These are phyloP conservation scores for Shinisaurus crocodilurus DNA, from an alignment of 2,113 vertebrate genomes.

Conservation along the genomic window DNA sequence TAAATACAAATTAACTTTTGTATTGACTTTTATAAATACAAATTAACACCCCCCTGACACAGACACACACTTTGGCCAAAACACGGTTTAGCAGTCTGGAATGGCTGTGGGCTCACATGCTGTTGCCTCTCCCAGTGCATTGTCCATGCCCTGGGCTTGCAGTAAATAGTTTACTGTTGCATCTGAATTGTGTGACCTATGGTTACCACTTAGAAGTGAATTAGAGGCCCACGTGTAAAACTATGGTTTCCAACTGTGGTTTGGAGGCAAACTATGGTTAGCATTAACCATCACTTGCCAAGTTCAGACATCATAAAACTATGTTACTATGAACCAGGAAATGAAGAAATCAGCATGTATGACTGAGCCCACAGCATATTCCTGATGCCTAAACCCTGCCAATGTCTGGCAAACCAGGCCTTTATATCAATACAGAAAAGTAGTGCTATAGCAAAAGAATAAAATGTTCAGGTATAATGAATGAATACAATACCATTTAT, in stretches of 20 bases:
- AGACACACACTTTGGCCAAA: neutral
- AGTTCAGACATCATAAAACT: neutral
- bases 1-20: neutral
- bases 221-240: neutral
- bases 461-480: neutral
- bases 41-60: neutral
- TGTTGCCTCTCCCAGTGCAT: neutral
- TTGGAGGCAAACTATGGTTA: neutral
- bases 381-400: neutral
- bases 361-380: neutral
- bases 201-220: neutral
- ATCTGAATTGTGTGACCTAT: neutral
- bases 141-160: neutral
- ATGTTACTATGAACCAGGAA: neutral
- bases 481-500: constrained; percentile 69
- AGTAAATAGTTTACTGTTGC: neutral
- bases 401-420: neutral
- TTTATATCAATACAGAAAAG: neutral
- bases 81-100: neutral
- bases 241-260: neutral
- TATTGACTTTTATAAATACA: neutral
- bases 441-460: neutral
- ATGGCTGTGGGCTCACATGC: neutral
- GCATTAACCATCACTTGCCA: neutral
- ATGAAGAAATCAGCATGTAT: neutral